phyloP scores from a whole-genome alignment of 2,797 vertebrate genomes.

The Diceros bicornis region DNA sequence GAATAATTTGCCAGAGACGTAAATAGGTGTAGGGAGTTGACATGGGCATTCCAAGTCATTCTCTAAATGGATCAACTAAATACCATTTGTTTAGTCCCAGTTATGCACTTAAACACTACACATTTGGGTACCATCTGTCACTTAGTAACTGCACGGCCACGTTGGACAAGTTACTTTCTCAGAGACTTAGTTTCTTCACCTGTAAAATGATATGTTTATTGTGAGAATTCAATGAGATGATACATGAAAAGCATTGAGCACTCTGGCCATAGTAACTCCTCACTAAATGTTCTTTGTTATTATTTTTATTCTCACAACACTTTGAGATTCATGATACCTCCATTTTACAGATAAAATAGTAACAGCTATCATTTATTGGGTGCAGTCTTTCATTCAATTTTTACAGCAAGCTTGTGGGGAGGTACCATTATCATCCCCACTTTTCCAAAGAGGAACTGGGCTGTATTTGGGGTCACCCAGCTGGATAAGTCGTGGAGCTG shows the following conservation, averaged over 20 bases:
- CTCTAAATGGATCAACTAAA: background rate
- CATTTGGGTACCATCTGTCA: background rate
- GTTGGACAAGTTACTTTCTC: background rate
- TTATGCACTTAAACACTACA: background rate
- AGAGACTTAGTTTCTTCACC: background rate
- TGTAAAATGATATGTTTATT: background rate
- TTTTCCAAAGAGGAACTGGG: background rate
- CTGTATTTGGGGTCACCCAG: background rate
- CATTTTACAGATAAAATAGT: background rate
- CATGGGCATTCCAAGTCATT: background rate
- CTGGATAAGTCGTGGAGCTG: background rate
- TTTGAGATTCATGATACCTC: background rate
- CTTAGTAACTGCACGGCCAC: background rate
- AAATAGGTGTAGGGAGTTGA: background rate
- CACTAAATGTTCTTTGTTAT: background rate
- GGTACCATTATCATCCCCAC: background rate
- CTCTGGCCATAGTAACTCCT: background rate
- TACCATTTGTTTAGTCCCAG: background rate
- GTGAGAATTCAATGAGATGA: background rate
- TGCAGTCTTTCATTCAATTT: background rate
- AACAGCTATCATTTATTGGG: background rate
- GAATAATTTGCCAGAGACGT: background rate
- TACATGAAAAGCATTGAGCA: background rate
- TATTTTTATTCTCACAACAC: background rate
- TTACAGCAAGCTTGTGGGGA: background rate